Evolutionary conservation across 2,113 vertebrate genomes (phyloP).

Genomic region (Colossoma macropomum): DNA sequence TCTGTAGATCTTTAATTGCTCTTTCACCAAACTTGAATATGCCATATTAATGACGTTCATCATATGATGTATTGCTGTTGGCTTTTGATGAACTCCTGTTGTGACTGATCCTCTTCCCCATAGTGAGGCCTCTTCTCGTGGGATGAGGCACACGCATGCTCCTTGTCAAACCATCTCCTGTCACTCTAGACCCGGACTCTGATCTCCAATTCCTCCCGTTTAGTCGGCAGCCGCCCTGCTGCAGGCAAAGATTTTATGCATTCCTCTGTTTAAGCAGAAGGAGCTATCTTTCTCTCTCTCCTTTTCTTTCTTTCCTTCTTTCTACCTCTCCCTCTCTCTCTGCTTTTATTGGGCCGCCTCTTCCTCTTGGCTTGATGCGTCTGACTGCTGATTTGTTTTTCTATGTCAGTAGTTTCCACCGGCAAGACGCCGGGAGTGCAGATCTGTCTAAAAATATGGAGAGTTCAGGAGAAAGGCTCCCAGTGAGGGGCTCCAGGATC

Average conservation of each 20-base stretch:
- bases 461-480: constrained; percentile 21
- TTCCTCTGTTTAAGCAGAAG: constrained; percentile 38
- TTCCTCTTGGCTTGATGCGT: constrained; percentile 19
- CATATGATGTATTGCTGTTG: constrained; percentile 12
- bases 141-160: neutral
- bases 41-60: neutral
- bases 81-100: constrained; percentile 9
- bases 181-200: constrained; percentile 23
- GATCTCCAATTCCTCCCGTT: neutral
- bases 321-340: constrained; percentile 1
- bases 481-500: constrained; percentile 18
- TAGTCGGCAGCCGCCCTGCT: constrained; percentile 10
- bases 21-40: neutral
- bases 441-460: constrained; percentile 34
- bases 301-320: neutral
- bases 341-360: constrained; percentile 30
- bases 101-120: constrained; percentile 7
- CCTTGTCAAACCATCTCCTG: constrained; percentile 22
- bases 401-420: constrained; percentile 39
- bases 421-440: constrained; percentile 21
- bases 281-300: constrained; percentile 18
- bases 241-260: constrained; percentile 27
- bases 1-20: neutral
- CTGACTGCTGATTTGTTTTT: constrained; percentile 47
- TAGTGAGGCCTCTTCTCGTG: neutral